A percentile compares a stretch with the other conserved stretches of the same genome.
phyloP scores from a whole-genome alignment of 1,140 invertebrate species.

The Cyrtorhinus lividipennis region DNA sequence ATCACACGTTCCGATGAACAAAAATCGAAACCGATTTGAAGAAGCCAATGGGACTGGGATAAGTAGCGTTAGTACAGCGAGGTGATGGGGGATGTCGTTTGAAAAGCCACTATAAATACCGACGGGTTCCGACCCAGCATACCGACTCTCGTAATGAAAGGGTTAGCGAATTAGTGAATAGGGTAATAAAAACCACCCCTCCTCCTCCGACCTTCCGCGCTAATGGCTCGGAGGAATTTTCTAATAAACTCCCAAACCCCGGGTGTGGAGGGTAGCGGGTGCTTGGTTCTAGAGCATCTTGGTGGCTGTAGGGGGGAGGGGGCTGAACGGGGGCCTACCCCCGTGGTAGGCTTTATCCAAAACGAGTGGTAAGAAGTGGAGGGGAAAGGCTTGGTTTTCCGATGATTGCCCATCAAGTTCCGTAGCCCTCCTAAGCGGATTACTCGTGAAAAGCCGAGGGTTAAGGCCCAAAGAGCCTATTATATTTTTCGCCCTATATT shows the following conservation, averaged over 20 bases:
- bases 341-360: no score
- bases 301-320: no score
- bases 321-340: no score
- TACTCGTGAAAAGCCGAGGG: no score
- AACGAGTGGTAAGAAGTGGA: no score
- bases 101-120: slow-evolving; percentile 7
- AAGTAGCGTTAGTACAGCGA: neutral
- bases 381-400: neutral
- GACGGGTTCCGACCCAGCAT: neutral
- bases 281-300: no score
- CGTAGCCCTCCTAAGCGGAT: neutral
- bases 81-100: neutral
- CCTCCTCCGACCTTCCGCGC: neutral
- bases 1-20: neutral
- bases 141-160: neutral
- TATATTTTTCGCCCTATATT: no score
- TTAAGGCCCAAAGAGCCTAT: no score
- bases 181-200: neutral
- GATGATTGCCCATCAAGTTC: neutral
- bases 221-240: slow-evolving; percentile 14
- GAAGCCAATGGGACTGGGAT: neutral
- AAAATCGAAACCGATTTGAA: neutral
- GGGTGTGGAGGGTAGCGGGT: no score
- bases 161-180: slow-evolving; percentile 9
- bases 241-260: slow-evolving; percentile 14